Conservation (phyloP, 1,140 invertebrate species). For the Drosophila watanabei region DNA sequence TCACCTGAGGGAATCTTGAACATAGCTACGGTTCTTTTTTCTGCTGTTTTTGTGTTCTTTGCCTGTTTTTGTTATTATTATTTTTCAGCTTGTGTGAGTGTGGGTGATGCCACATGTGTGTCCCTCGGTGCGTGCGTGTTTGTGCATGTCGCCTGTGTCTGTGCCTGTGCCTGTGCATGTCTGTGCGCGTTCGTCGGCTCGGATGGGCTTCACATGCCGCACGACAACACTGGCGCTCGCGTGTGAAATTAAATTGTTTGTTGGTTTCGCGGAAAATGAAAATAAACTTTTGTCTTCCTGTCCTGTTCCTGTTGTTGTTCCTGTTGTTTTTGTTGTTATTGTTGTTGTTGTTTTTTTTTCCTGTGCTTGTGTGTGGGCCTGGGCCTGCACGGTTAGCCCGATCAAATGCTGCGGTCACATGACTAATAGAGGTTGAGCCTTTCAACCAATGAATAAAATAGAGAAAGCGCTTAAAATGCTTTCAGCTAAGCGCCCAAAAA, state of each 20-base stretch:
- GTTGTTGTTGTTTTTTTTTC: constrained; percentile 8
- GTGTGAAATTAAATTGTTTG: constrained; percentile 84
- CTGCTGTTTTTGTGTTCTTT: neutral
- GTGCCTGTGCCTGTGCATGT: neutral
- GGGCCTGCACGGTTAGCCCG: constrained; percentile 3
- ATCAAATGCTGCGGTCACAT: constrained; percentile 39
- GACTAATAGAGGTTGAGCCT: constrained; percentile 32
- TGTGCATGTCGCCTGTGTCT: neutral
- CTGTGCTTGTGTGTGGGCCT: constrained; percentile 8
- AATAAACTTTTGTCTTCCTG: constrained; percentile 63
- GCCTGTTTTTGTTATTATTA: constrained; percentile 2
- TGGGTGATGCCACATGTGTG: neutral
- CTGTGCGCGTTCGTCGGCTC: constrained; percentile 45
- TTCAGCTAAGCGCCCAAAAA: constrained; percentile 1
- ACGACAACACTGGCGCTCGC: constrained; percentile 81
- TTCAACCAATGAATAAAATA: constrained; percentile 9
- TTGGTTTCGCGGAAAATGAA: constrained; percentile 79
- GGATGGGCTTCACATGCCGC: constrained; percentile 74
- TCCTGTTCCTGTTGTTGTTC: constrained; percentile 1
- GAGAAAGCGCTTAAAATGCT: constrained; percentile 14
- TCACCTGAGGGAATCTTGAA: constrained; percentile 69
- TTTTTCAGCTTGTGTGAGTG: constrained; percentile 1
- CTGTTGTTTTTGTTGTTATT: constrained; percentile 1
- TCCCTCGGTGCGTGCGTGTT: constrained; percentile 1
- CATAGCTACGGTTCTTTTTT: constrained; percentile 51